Evolutionary conservation across 2,888 invertebrate genomes (phyloP).

Genomic region (Prosapia bicincta): DNA sequence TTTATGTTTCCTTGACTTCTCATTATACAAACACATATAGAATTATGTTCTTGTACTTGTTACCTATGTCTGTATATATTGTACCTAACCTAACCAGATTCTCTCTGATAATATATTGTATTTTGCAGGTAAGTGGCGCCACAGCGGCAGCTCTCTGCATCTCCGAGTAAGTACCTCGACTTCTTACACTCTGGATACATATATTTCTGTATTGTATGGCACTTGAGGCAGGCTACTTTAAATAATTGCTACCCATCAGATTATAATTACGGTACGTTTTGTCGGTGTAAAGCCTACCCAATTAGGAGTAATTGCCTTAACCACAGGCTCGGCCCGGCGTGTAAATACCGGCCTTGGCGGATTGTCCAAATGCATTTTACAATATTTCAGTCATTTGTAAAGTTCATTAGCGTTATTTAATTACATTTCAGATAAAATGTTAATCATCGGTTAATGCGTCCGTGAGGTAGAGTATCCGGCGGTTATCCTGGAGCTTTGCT

Average conservation of each 20-base stretch:
- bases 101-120: neutral
- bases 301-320: neutral
- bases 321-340: neutral
- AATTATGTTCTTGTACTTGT: neutral
- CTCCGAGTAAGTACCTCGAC: neutral
- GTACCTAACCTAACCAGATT: neutral
- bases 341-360: neutral
- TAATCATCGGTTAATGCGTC: neutral
- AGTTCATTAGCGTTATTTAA: neutral
- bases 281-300: slow-evolving; percentile 2
- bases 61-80: neutral
- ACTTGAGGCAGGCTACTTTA: neutral
- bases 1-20: too few species aligned
- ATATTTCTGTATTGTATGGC: neutral
- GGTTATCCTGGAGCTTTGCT: neutral
- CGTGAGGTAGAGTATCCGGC: neutral
- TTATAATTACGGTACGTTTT: neutral
- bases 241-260: neutral
- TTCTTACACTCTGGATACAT: neutral
- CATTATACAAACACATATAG: too few species aligned
- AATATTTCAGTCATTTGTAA: neutral
- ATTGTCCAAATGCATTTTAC: neutral
- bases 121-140: neutral
- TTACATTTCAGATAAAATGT: neutral
- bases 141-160: neutral